These are phyloP conservation scores for Lasioglossum calceatum DNA, from an alignment of 2,888 invertebrate genomes.

Conservation along the genomic window DNA sequence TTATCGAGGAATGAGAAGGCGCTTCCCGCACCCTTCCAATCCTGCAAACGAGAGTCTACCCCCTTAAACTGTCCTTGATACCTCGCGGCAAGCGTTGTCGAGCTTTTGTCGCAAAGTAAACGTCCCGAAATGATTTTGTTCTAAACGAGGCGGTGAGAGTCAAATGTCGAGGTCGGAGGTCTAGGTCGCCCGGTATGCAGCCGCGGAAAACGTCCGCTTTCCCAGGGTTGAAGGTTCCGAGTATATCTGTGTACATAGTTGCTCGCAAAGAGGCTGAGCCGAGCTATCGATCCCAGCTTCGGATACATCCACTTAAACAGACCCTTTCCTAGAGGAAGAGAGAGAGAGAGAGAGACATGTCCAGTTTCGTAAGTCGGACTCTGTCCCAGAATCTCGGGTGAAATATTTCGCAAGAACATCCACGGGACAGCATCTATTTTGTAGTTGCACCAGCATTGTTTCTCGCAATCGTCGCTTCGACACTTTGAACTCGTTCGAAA, in stretches of 20 bases:
- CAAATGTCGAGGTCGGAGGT: neutral
- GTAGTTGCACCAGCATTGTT: neutral
- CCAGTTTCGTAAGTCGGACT: neutral
- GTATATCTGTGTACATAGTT: neutral
- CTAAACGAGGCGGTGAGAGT: neutral
- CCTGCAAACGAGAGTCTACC: too few species aligned
- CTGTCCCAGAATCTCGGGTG: neutral
- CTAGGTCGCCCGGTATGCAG: neutral
- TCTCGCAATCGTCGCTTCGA: neutral
- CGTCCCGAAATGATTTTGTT: neutral
- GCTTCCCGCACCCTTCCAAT: too few species aligned
- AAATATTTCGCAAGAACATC: neutral
- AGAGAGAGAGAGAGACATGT: neutral
- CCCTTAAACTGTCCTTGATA: neutral
- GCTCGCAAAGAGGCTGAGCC: neutral
- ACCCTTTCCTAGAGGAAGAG: neutral
- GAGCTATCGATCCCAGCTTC: slow-evolving; percentile 1
- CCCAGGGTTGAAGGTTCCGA: neutral
- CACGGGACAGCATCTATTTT: neutral
- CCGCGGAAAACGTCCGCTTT: neutral
- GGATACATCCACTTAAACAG: neutral
- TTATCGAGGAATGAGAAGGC: too few species aligned
- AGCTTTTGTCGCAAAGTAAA: neutral
- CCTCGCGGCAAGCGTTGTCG: neutral
- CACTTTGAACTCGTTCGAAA: neutral